Evolutionary conservation across 1,140 invertebrate genomes (phyloP).

Genomic region (Drosophila sturtevanti): DNA sequence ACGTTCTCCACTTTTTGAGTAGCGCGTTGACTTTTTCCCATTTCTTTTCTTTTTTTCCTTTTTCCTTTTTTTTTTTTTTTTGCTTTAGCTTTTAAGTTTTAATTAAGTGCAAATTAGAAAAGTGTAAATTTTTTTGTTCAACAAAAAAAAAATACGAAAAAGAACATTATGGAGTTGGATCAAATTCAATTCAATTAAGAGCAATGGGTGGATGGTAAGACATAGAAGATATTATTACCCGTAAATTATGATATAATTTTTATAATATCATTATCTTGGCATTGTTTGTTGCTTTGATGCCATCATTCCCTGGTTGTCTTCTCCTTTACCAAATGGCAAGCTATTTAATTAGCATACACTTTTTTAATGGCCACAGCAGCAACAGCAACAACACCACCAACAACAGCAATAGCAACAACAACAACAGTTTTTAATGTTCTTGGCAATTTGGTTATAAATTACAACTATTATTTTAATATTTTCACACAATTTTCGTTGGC

Average conservation of each 20-base stretch:
- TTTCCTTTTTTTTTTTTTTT: constrained; percentile 8
- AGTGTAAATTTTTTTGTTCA: constrained; percentile 48
- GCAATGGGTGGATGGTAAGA: neutral
- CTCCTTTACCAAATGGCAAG: constrained; percentile 8
- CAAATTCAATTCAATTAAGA: constrained; percentile 10
- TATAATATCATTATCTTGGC: constrained; percentile 9
- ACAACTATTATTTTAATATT: constrained; percentile 68
- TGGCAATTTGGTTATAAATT: constrained; percentile 66
- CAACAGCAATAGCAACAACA: constrained; percentile 18
- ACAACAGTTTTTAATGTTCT: constrained; percentile 46
- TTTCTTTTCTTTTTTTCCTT: neutral
- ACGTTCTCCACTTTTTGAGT: constrained; percentile 47
- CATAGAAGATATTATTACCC: constrained; percentile 1
- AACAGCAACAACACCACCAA: constrained; percentile 2
- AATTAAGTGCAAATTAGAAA: constrained; percentile 77
- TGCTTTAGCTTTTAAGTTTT: constrained; percentile 52
- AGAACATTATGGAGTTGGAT: constrained; percentile 6
- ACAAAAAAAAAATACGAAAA: neutral
- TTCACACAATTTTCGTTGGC: constrained; percentile 57
- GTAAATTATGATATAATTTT: constrained; percentile 10
- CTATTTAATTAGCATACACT: constrained; percentile 61
- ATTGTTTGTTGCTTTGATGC: neutral
- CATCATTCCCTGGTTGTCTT: neutral
- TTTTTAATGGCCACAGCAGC: constrained; percentile 53
- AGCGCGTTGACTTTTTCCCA: constrained; percentile 17